Conservation (phyloP, 2,797 vertebrate species). For the Acestrorhynchus altus region DNA sequence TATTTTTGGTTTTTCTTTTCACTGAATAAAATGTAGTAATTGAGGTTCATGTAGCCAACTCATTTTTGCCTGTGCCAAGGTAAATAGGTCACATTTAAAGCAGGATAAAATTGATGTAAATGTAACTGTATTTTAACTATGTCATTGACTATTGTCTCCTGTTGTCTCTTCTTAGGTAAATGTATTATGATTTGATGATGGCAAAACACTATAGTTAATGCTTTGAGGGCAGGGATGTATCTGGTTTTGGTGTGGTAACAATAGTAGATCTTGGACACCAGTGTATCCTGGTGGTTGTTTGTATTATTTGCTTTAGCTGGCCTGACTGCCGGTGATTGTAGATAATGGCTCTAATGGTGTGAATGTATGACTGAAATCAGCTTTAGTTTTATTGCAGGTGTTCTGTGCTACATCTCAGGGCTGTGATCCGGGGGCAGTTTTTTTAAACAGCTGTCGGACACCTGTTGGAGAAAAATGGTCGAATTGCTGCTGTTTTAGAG, state of each 20-base stretch:
- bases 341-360: slow-evolving; percentile 12
- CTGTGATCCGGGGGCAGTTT: not conserved
- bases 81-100: no score
- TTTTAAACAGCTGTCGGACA: slow-evolving; percentile 51
- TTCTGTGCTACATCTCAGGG: not conserved
- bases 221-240: not conserved
- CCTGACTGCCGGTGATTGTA: not conserved
- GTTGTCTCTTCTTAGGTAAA: no score
- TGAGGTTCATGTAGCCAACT: no score
- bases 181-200: no score
- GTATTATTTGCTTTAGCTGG: not conserved
- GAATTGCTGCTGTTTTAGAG: slow-evolving; percentile 21
- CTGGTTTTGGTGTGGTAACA: not conserved
- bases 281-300: no score
- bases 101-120: no score
- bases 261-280: not conserved
- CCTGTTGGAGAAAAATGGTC: not conserved
- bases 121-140: no score
- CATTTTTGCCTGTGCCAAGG: no score
- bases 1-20: no score
- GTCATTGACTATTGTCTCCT: no score
- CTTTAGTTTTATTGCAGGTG: not conserved
- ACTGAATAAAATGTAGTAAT: no score
- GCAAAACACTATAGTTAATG: no score
- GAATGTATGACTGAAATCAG: not conserved